Evolutionary conservation across 2,888 invertebrate species (phyloP).

Genomic region (Noctua fimbriata): DNA sequence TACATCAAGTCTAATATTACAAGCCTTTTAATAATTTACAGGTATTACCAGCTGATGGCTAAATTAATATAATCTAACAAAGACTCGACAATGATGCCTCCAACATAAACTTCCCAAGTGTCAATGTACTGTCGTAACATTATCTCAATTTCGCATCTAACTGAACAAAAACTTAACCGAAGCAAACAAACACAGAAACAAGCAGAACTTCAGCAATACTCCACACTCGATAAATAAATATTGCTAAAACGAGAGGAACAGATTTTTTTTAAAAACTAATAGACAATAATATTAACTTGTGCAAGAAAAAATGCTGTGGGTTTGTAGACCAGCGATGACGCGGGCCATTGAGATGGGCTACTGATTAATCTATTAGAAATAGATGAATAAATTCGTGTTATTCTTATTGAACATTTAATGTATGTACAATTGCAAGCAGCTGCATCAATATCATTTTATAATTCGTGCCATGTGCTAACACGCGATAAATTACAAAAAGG

Average conservation of each 20-base stretch:
- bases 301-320: slow-evolving; percentile 63
- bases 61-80: slow-evolving; percentile 63
- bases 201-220: slow-evolving; percentile 48
- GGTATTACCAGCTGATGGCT: slow-evolving; percentile 55
- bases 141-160: slow-evolving; percentile 37
- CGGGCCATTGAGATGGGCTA: slow-evolving; percentile 35
- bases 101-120: slow-evolving; percentile 45
- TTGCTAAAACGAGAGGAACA: slow-evolving; percentile 65
- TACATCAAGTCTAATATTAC: slow-evolving; percentile 41
- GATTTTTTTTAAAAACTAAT: slow-evolving; percentile 54
- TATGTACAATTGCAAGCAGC: slow-evolving; percentile 68
- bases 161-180: slow-evolving; percentile 47
- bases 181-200: slow-evolving; percentile 54
- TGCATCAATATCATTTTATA: slow-evolving; percentile 65
- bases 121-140: slow-evolving; percentile 52
- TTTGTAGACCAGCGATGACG: slow-evolving; percentile 43
- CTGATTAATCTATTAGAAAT: slow-evolving; percentile 56
- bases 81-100: slow-evolving; percentile 56
- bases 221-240: slow-evolving; percentile 63
- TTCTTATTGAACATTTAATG: slow-evolving; percentile 66
- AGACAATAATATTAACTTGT: slow-evolving; percentile 63
- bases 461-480: slow-evolving; percentile 43
- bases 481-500: slow-evolving; percentile 46
- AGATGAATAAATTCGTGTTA: slow-evolving; percentile 68
- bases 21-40: slow-evolving; percentile 54